Evolutionary conservation across 2,797 vertebrate genomes (phyloP).

Genomic region (Microtus agrestis): DNA sequence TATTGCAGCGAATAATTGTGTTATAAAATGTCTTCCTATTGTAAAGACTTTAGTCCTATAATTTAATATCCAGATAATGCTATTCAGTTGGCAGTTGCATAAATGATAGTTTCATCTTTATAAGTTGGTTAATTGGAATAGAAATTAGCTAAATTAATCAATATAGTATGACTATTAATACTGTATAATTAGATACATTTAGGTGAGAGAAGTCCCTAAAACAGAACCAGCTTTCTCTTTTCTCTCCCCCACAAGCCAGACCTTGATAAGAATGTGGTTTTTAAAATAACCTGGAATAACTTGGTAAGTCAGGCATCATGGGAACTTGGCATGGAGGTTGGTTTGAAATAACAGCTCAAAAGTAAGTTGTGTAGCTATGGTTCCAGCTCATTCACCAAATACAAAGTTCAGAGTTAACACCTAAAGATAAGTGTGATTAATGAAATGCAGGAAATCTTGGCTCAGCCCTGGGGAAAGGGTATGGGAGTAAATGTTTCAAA

Average conservation of each 20-base stretch:
- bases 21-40: slow-evolving; percentile 4
- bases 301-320: neutral
- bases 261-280: neutral
- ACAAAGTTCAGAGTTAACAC: slow-evolving; percentile 8
- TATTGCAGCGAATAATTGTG: slow-evolving; percentile 11
- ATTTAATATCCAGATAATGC: neutral
- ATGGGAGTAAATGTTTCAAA: slow-evolving; percentile 31
- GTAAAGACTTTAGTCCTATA: slow-evolving; percentile 34
- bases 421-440: slow-evolving; percentile 16
- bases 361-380: neutral
- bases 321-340: neutral
- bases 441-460: slow-evolving; percentile 18
- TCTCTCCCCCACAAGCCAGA: neutral
- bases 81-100: neutral
- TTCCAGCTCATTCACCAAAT: slow-evolving; percentile 37
- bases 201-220: neutral
- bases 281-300: slow-evolving; percentile 27
- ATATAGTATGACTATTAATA: neutral
- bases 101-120: slow-evolving; percentile 36
- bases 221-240: neutral
- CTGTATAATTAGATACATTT: neutral
- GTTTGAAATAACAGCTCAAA: slow-evolving; percentile 25
- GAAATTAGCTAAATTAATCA: slow-evolving; percentile 42
- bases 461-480: slow-evolving; percentile 26
- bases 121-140: slow-evolving; percentile 24